Conservation (phyloP, 1,140 invertebrate genomes). For the Lepidurus arcticus region DNA sequence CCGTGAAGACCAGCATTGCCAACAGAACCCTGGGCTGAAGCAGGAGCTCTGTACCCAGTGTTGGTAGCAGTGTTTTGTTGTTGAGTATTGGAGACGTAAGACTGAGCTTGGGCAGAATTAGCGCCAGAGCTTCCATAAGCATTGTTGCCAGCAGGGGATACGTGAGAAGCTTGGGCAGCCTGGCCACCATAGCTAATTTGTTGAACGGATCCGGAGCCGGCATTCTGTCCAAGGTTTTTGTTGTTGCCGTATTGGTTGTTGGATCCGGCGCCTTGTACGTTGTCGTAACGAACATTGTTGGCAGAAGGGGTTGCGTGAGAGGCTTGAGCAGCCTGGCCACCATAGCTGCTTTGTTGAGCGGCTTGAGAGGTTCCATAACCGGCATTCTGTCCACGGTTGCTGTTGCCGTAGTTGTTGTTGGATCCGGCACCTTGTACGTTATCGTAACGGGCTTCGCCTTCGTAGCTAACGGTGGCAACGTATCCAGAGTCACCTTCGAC, state of each 20-base stretch:
- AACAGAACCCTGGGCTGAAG: not conserved
- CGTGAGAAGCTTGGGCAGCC: not conserved
- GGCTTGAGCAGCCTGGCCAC: not conserved
- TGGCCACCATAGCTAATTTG: not conserved
- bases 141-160: not conserved
- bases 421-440: not conserved
- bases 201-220: not conserved
- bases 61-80: not conserved
- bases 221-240: not conserved
- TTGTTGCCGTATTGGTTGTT: not conserved
- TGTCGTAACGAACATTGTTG: not conserved
- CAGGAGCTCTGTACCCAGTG: not conserved
- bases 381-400: not conserved
- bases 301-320: not conserved
- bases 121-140: not conserved
- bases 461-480: conserved; percentile 13
- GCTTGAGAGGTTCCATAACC: not conserved
- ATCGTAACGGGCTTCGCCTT: not conserved
- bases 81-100: not conserved
- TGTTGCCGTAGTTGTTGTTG: not conserved
- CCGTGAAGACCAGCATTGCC: not conserved
- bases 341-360: not conserved
- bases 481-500: conserved; percentile 33
- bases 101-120: not conserved
- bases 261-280: too few species aligned